Conservation (phyloP, 2,113 vertebrate species). For the Drymodes brunneopygia region DNA sequence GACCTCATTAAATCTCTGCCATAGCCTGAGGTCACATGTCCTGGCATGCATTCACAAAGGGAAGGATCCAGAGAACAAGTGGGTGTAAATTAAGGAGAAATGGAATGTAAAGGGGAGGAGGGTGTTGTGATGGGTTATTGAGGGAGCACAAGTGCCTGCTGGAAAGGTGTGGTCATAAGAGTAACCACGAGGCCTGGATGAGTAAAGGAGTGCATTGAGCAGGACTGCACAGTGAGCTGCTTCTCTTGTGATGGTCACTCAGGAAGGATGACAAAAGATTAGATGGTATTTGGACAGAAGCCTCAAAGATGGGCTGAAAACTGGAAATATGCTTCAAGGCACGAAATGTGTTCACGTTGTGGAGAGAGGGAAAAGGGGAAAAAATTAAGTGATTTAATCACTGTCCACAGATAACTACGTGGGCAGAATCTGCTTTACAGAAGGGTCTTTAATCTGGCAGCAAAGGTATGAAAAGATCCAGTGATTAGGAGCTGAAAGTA, state of each 20-base stretch:
- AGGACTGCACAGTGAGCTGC: not conserved
- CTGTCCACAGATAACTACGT: not conserved
- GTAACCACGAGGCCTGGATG: not conserved
- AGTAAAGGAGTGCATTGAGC: not conserved
- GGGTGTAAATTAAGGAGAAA: not conserved
- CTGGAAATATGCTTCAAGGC: not conserved
- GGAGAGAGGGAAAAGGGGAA: not conserved
- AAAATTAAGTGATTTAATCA: not conserved
- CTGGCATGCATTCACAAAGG: not conserved
- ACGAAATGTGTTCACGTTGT: not conserved
- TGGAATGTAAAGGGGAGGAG: not conserved
- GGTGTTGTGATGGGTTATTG: not conserved
- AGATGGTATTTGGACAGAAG: not conserved
- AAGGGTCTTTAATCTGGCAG: not conserved
- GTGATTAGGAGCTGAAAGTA: not conserved
- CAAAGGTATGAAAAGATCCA: not conserved
- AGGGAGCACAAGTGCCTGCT: not conserved
- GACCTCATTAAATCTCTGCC: not conserved
- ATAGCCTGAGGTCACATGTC: rapidly evolving
- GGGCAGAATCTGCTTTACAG: not conserved
- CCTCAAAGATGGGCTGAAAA: not conserved
- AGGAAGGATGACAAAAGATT: not conserved
- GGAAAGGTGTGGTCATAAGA: not conserved
- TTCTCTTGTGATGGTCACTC: not conserved
- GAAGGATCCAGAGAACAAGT: not conserved